Percentiles rank a stretch among this genome's conserved stretches.
Evolutionary conservation across 2,797 vertebrate species (phyloP).

Genomic region (Acropternis orthonyx): DNA sequence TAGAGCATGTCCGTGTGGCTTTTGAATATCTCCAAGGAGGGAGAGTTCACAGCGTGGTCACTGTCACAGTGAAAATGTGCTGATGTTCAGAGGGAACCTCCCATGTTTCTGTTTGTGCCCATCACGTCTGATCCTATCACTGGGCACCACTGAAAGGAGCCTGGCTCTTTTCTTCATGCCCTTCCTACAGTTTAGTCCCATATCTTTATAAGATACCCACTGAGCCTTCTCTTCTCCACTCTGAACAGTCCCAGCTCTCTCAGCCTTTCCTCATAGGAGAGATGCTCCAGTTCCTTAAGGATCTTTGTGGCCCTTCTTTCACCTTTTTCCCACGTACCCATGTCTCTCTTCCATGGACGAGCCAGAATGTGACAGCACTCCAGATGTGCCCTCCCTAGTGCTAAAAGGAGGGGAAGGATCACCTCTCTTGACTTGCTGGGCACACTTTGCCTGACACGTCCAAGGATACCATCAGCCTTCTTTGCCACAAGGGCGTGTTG

Average conservation of each 20-base stretch:
- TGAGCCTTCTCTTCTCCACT: background rate
- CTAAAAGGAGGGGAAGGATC: background rate
- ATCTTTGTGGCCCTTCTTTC: background rate
- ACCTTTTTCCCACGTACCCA: too few relatives aligned
- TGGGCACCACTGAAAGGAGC: background rate
- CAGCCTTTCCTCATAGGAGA: background rate
- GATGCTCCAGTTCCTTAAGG: background rate
- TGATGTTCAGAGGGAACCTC: background rate
- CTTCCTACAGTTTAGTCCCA: background rate
- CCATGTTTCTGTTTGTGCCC: background rate
- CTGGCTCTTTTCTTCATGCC: background rate
- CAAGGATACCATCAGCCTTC: background rate
- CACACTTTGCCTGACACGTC: background rate
- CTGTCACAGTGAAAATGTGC: background rate
- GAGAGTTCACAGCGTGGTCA: background rate
- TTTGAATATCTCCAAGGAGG: background rate
- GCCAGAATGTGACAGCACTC: background rate
- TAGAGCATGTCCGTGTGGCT: rapidly evolving
- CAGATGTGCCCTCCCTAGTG: background rate
- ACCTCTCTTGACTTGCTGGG: background rate
- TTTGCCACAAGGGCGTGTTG: background rate
- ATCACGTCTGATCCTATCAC: background rate
- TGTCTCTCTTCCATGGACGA: background rate
- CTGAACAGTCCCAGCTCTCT: background rate
- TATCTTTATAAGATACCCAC: rapidly evolving